A percentile compares a stretch with the other conserved stretches of the same genome.
Evolutionary conservation across 2,113 vertebrate species (phyloP).

Genomic region (Tragulus kanchil): DNA sequence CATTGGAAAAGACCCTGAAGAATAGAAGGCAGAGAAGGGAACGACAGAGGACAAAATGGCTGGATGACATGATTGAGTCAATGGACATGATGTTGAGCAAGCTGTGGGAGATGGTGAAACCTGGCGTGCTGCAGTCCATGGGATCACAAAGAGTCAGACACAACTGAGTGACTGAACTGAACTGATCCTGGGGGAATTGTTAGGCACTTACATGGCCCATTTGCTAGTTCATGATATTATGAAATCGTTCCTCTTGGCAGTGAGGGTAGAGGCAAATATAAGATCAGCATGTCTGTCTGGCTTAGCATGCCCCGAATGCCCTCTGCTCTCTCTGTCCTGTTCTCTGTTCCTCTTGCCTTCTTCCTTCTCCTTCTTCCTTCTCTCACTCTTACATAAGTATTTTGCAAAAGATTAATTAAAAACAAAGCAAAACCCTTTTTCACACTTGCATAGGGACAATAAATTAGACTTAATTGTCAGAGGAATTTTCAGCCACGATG

Average conservation of each 20-base stretch:
- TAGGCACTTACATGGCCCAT: not conserved
- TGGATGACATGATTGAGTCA: too few relatives aligned
- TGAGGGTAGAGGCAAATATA: not conserved
- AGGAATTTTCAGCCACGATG: not conserved
- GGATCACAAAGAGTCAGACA: too few relatives aligned
- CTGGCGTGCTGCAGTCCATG: too few relatives aligned
- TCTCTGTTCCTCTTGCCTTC: not conserved
- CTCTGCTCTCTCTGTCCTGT: not conserved
- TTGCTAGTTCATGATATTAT: not conserved
- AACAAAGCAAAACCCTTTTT: not conserved
- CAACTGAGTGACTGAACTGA: too few relatives aligned
- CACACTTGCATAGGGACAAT: not conserved
- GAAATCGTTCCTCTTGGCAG: not conserved
- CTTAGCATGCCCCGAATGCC: too few relatives aligned
- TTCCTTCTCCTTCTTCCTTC: not conserved
- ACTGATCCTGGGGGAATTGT: not conserved
- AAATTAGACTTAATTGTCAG: not conserved
- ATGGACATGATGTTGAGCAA: too few relatives aligned
- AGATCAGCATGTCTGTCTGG: not conserved
- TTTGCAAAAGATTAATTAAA: not conserved
- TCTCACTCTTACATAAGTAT: not conserved
- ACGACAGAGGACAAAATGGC: too few relatives aligned
- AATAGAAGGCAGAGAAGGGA: too few relatives aligned
- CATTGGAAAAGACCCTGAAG: too few relatives aligned
- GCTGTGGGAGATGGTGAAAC: too few relatives aligned